Conservation (phyloP, 2,113 vertebrate genomes). For the Melierax canorus region DNA sequence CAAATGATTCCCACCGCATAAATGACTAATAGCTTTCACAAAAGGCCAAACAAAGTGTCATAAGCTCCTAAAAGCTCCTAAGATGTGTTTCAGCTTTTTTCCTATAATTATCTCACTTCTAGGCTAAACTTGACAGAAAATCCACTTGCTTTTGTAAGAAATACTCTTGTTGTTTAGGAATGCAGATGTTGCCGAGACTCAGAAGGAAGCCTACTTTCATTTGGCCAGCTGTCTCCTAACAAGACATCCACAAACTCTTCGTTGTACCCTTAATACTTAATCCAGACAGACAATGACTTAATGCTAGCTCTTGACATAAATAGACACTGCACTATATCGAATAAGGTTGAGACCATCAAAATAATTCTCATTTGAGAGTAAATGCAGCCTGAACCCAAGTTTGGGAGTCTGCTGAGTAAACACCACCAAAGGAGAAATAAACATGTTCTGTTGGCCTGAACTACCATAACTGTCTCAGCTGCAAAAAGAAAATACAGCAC, state of each 20-base stretch:
- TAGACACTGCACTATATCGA: neutral
- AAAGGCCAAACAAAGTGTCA: conserved; percentile 35
- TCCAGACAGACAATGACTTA: conserved; percentile 36
- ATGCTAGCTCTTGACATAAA: conserved; percentile 43
- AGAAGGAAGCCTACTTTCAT: neutral
- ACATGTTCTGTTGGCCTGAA: conserved; percentile 40
- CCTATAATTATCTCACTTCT: conserved; percentile 38
- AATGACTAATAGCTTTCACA: conserved; percentile 22
- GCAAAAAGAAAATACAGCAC: conserved; percentile 60
- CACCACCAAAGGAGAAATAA: conserved; percentile 65
- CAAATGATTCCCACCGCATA: no score
- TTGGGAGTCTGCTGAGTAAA: conserved; percentile 37
- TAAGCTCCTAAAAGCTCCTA: conserved; percentile 41
- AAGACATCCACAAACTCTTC: conserved; percentile 11
- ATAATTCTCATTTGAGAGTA: conserved; percentile 31
- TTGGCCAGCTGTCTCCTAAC: conserved; percentile 10
- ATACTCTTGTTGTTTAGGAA: conserved; percentile 14
- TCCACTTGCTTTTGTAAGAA: conserved; percentile 36
- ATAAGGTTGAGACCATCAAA: conserved; percentile 16
- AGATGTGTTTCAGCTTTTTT: conserved; percentile 1
- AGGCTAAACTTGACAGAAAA: conserved; percentile 35
- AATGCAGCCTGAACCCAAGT: conserved; percentile 15
- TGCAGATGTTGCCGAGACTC: conserved; percentile 3
- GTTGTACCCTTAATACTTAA: conserved; percentile 10
- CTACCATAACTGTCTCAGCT: conserved; percentile 25